A percentile compares a stretch with the other conserved stretches of the same genome.
phyloP scores from a whole-genome alignment of 2,888 invertebrate species.

The Crematogaster levior region DNA sequence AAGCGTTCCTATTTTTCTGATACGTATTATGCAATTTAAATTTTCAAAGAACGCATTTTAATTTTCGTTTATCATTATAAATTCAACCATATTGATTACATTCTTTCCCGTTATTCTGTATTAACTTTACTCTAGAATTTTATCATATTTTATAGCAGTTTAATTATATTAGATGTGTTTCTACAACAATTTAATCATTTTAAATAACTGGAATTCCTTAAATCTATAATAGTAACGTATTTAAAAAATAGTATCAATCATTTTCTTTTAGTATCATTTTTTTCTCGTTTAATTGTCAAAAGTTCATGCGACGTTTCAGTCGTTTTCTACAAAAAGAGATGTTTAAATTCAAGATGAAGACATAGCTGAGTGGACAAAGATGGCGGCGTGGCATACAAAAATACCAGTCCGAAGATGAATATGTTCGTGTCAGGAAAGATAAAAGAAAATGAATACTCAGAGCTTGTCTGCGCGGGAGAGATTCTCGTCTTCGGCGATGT shows the following conservation, averaged over 20 bases:
- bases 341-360: slow-evolving; percentile 31
- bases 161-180: not conserved
- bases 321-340: slow-evolving; percentile 3
- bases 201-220: not conserved
- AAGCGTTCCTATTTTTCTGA: not conserved
- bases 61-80: not conserved
- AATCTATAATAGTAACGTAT: not conserved
- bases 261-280: not conserved
- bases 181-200: too few species aligned
- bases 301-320: not conserved
- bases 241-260: not conserved
- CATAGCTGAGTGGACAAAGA: slow-evolving; percentile 24
- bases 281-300: not conserved
- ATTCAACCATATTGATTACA: not conserved
- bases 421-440: slow-evolving; percentile 43
- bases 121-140: not conserved
- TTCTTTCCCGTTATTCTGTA: not conserved
- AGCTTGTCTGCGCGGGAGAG: slow-evolving; percentile 62
- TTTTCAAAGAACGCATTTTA: not conserved
- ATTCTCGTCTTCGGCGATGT: slow-evolving; percentile 64
- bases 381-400: slow-evolving; percentile 28
- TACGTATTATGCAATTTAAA: not conserved
- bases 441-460: slow-evolving; percentile 48
- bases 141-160: not conserved
- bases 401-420: slow-evolving; percentile 47